Conservation (phyloP, 2,113 vertebrate species). For the Castor canadensis region DNA sequence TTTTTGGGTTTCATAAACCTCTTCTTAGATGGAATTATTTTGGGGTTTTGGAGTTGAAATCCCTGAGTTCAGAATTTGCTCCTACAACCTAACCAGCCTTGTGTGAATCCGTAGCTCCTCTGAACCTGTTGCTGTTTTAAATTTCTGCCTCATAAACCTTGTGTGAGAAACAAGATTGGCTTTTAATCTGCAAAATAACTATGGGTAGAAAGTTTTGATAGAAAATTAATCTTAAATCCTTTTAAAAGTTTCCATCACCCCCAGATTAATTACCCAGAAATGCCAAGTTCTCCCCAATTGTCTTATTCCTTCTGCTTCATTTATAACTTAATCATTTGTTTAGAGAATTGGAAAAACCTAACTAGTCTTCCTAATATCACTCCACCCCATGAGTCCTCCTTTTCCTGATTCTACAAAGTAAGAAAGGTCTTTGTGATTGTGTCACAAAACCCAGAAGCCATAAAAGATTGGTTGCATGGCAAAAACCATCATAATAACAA, state of each 20-base stretch:
- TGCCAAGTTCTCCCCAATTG: neutral
- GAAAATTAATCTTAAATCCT: neutral
- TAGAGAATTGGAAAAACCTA: neutral
- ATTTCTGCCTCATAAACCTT: neutral
- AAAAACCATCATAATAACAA: neutral
- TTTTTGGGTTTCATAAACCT: neutral
- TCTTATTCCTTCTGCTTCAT: neutral
- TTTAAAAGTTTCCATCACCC: neutral
- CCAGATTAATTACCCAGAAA: neutral
- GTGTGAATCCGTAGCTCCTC: neutral
- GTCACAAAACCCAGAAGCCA: neutral
- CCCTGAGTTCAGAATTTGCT: neutral
- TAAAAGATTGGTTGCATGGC: neutral
- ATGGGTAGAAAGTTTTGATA: no score
- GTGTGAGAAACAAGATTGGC: constrained; percentile 34
- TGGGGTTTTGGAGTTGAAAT: neutral
- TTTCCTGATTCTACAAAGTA: neutral
- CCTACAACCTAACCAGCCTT: neutral
- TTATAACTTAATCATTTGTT: neutral
- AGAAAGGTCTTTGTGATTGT: neutral
- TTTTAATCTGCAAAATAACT: neutral
- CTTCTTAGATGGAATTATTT: neutral
- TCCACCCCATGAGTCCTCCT: neutral
- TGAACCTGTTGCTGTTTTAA: neutral
- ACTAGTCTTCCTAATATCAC: neutral